These are phyloP conservation scores for Teleopsis dalmanni DNA, from an alignment of 1,140 invertebrate genomes.

Conservation along the genomic window DNA sequence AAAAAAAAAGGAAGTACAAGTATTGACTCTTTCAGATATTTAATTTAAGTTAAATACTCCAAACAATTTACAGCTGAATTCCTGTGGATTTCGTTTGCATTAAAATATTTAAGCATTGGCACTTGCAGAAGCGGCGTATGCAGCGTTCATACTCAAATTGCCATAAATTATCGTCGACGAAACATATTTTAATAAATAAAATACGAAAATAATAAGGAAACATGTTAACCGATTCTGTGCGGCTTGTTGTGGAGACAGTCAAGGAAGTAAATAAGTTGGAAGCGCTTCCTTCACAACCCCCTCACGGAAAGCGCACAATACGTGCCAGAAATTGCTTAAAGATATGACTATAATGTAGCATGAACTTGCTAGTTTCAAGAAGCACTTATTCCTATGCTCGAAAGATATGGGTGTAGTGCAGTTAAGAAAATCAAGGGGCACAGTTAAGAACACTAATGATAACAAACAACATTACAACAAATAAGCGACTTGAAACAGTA, in stretches of 20 bases:
- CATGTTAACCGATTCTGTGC: too few species aligned
- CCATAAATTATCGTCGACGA: conserved; percentile 4
- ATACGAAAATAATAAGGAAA: conserved; percentile 10
- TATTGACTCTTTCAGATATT: too few species aligned
- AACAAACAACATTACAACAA: too few species aligned
- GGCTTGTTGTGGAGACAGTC: too few species aligned
- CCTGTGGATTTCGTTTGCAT: neutral
- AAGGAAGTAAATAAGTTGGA: neutral
- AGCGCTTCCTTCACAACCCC: neutral
- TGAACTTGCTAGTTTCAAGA: neutral
- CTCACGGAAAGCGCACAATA: neutral
- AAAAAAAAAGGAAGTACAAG: too few species aligned
- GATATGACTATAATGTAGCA: neutral
- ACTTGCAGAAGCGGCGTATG: neutral
- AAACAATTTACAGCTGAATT: neutral
- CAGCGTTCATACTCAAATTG: neutral
- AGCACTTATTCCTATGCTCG: too few species aligned
- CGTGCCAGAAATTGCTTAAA: too few species aligned
- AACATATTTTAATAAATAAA: conserved; percentile 9
- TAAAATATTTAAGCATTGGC: neutral
- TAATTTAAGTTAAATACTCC: too few species aligned
- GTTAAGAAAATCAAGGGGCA: too few species aligned
- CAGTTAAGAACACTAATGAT: too few species aligned
- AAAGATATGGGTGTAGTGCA: too few species aligned
- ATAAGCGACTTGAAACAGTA: too few species aligned